Percentiles rank a stretch among this genome's conserved stretches.
Evolutionary conservation across 23 tunicate species (phyloP).

Genomic region (Trididemnum nubilum): DNA sequence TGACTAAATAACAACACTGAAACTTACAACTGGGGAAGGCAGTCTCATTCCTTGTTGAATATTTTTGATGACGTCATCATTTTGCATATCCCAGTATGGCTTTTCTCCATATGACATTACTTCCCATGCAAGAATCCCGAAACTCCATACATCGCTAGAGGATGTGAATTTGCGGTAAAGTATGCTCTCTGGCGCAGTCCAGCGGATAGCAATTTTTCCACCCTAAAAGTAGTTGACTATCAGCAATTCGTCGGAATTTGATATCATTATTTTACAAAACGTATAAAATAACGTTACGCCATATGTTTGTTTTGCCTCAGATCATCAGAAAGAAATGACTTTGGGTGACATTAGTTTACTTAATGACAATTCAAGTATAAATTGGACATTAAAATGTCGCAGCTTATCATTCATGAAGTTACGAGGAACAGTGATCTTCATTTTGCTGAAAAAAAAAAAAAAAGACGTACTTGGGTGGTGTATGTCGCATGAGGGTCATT

Average conservation of each 20-base stretch:
- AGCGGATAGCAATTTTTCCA: constrained; percentile 97
- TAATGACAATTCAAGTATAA: no score
- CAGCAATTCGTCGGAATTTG: neutral
- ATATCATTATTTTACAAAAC: neutral
- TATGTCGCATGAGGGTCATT: constrained; percentile 94
- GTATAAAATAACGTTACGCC: neutral
- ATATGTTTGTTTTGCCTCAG: neutral
- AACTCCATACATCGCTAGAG: constrained; percentile 99
- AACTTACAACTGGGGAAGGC: constrained; percentile 84
- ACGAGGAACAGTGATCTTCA: neutral
- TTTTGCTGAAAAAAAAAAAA: neutral
- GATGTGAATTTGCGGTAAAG: constrained; percentile 69
- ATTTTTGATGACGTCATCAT: constrained; percentile 75
- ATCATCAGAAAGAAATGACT: neutral
- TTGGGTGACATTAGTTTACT: no score
- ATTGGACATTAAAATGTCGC: no score
- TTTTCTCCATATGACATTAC: constrained; percentile 99
- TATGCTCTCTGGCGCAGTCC: constrained; percentile 99
- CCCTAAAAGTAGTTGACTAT: constrained; percentile 46
- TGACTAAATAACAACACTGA: no score
- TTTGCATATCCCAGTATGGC: constrained; percentile 98
- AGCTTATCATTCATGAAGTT: no score
- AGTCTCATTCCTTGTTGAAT: constrained; percentile 85
- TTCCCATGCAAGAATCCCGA: constrained; percentile 97
- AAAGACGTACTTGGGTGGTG: constrained; percentile 74